Evolutionary conservation across 2,888 invertebrate genomes (phyloP).

Genomic region (Lottia scabra): DNA sequence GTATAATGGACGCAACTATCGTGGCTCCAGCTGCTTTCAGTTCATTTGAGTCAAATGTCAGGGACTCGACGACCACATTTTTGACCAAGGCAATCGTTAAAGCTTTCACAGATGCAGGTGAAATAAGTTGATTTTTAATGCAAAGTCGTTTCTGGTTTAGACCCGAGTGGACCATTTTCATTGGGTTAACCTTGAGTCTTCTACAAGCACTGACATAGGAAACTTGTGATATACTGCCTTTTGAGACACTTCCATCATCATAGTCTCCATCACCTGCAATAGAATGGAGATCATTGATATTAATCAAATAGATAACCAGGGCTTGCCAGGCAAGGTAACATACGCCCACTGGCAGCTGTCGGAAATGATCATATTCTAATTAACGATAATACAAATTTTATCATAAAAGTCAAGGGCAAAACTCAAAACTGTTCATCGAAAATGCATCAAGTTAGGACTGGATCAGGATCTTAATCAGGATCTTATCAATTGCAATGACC

Average conservation of each 20-base stretch:
- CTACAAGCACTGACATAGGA: neutral
- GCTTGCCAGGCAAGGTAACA: no score
- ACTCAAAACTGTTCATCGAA: no score
- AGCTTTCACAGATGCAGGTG: neutral
- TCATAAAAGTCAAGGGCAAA: no score
- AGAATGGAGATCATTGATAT: neutral
- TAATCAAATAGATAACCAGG: no score
- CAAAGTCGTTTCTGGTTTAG: neutral
- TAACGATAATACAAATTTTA: no score
- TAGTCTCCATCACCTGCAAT: neutral
- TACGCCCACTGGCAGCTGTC: no score
- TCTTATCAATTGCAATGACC: no score
- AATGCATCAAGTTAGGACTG: no score
- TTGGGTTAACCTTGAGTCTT: neutral
- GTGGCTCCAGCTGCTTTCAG: conserved; percentile 33
- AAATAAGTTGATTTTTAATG: neutral
- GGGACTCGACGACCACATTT: conserved; percentile 29
- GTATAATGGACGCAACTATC: conserved; percentile 39
- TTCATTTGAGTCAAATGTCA: conserved; percentile 40
- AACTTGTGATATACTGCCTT: neutral
- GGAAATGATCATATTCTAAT: no score
- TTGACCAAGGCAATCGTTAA: conserved; percentile 3
- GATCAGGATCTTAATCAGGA: no score
- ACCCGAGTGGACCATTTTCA: neutral
- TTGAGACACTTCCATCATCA: neutral